A percentile compares a stretch with the other conserved stretches of the same genome.
phyloP scores from a whole-genome alignment of 2,888 invertebrate genomes.

The Limenitis camilla region DNA sequence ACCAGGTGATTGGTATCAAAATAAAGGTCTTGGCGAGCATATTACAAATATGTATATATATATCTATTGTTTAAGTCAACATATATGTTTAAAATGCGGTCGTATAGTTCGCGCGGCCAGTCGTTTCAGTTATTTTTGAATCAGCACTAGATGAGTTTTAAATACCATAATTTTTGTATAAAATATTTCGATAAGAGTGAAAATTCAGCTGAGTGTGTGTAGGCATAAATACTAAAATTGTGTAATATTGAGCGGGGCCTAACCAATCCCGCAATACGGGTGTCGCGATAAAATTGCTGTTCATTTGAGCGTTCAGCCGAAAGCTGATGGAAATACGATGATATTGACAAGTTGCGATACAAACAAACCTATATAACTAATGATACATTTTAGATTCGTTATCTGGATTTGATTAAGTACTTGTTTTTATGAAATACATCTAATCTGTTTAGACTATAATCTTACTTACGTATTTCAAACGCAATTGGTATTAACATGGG shows the following conservation, averaged over 20 bases:
- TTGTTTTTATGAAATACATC: no score
- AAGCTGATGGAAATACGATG: constrained; percentile 24
- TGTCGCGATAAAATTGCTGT: constrained; percentile 23
- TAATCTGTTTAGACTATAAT: no score
- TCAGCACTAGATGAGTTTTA: no score
- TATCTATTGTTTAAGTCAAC: no score
- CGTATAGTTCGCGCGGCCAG: no score
- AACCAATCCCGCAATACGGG: constrained; percentile 13
- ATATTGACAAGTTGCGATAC: constrained; percentile 10
- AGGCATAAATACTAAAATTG: constrained; percentile 1
- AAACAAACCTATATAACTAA: constrained; percentile 1
- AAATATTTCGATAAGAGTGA: neutral
- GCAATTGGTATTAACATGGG: no score
- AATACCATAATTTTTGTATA: neutral
- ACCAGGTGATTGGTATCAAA: no score
- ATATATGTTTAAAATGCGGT: no score
- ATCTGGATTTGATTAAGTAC: neutral
- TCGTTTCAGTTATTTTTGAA: no score
- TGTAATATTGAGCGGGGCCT: constrained; percentile 6
- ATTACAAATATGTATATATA: no score
- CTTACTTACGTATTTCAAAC: no score
- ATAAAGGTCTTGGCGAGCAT: no score
- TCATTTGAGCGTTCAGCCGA: constrained; percentile 23
- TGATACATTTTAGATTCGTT: neutral
- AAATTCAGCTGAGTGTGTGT: neutral